Base-by-base conservation (phyloP, 2,888 invertebrate genomes). In the Sphaerophoria taeniata region DNA sequence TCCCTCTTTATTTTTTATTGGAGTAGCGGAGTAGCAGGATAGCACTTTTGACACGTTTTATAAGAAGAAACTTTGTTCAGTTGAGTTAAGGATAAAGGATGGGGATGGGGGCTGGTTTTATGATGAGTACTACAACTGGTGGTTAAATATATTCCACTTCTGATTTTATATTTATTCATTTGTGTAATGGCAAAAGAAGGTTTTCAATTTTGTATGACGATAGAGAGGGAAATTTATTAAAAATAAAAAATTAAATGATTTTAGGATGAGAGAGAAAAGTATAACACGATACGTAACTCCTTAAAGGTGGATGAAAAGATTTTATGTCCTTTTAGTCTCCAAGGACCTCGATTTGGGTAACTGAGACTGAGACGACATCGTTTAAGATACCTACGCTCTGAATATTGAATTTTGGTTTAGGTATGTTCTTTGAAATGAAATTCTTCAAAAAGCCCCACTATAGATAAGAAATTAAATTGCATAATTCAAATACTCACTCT, bases 401-500 rank as follows among this genome's bases (percentile, higher is more conserved):
- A 1, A 39, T n/a, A n/a, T n/a, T n/a, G n/a, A n/a, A n/a, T n/a
- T n/a, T n/a, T n/a, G n/a, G n/a, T n/a, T n/a, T n/a, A n/a, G n/a
- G n/a, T n/a, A n/a, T n/a, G n/a, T n/a, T n/a, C n/a, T n/a, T n/a
- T n/a, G n/a, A n/a, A 7, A 39, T 39, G 39, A 39, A 9, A 7
- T 39, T 9, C 6, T 39, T 7, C 7, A 39, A 39, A 39, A 39
- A 7, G 9, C 9, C 9, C 39, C 39, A 24, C 24, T 24, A 24
- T 24, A 24, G 24, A 24, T 2, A 24, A n/a, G 2, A 24, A 24
- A 24, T 24, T 24, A 24, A 24, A 24, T 24, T 24, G 24, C 24
- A 45, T 39, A 73, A 24, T 14, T 47, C 33, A 33, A 43, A 45
- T 51, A 83, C 84, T 84, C 65, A 91, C 91, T 91, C 91, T 73